phyloP scores from a whole-genome alignment of 2,113 vertebrate genomes.

The Silurus asotus region DNA sequence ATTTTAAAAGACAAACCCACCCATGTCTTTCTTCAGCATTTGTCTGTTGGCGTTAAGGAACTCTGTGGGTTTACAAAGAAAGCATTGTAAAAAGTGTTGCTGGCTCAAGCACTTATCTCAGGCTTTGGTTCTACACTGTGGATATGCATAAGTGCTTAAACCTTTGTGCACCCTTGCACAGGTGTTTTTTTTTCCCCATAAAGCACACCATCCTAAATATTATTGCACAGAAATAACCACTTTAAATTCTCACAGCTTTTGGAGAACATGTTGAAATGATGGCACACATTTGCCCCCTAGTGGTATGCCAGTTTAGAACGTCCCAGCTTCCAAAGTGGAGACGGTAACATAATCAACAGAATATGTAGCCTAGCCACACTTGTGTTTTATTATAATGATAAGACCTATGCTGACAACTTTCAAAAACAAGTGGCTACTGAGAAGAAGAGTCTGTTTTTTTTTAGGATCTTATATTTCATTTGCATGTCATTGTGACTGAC shows the following conservation, averaged over 20 bases:
- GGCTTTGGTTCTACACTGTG: constrained; percentile 17
- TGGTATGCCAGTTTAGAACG: constrained; percentile 18
- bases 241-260: background rate
- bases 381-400: background rate
- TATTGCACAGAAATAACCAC: background rate
- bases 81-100: constrained; percentile 53
- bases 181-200: constrained; percentile 3
- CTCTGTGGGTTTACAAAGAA: constrained; percentile 53
- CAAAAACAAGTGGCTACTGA: background rate
- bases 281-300: constrained; percentile 33
- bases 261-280: background rate
- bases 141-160: constrained; percentile 13
- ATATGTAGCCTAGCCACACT: background rate
- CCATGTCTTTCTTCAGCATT: constrained; percentile 36
- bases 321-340: background rate
- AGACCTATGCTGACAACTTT: background rate
- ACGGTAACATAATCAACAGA: background rate
- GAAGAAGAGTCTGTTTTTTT: background rate
- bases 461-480: background rate
- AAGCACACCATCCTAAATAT: background rate
- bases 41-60: constrained; percentile 48
- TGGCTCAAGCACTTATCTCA: constrained; percentile 38
- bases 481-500: constrained; percentile 12
- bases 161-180: background rate
- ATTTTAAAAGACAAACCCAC: constrained; percentile 34